Evolutionary conservation across 2,888 invertebrate species (phyloP), one percentile per base, ranked within the genome.

Genomic region (Zaprionus lineosus): DNA sequence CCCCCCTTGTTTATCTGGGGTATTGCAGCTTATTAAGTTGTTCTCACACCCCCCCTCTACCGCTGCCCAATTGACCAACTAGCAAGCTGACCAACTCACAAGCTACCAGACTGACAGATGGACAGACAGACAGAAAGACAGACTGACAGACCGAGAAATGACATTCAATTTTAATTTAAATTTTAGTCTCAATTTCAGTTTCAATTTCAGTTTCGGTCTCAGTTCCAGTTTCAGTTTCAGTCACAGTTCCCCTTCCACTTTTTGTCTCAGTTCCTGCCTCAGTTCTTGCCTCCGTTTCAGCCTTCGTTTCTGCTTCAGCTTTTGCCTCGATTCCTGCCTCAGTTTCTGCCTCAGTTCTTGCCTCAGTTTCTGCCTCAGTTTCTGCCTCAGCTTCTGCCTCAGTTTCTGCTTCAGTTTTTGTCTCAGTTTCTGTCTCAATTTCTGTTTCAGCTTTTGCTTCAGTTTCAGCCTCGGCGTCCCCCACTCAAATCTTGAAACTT

Each of bases 1-100:
- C 12, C 15, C n/a, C 1, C 6, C 24, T n/a, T 24, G 8, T 24
- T 8, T 6, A 24, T 8, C 8, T 2, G 19, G 19, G 3, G 33
- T 36, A 34, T 44, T 29, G 39, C 28, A 14, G 52, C 53, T 48
- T 58, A 58, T 75, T 50, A 71, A 71, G 66, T 61, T 50, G 64
- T 39, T 60, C 63, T n/a, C n/a, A n/a, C n/a, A n/a, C n/a, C n/a
- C n/a, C n/a, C n/a, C 29, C 69, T 41, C 31, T 47, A 14, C 33
- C 29, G 48, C 46, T 59, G 55, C 40, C 41, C 51, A 48, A 40
- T 44, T 51, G 76, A 29, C 28, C 48, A 29, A 46, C 34, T 56
- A 53, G 29, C 48, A 31, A 52, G 55, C 21, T 51, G 47, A 43
- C 36, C 21, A 33, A 39, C 6, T 33, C 33, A 46, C 33, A 8